Percentiles rank a stretch among this genome's conserved stretches.
These are phyloP conservation scores for Garra rufa DNA, from an alignment of 2,113 vertebrate genomes.

Conservation along the genomic window DNA sequence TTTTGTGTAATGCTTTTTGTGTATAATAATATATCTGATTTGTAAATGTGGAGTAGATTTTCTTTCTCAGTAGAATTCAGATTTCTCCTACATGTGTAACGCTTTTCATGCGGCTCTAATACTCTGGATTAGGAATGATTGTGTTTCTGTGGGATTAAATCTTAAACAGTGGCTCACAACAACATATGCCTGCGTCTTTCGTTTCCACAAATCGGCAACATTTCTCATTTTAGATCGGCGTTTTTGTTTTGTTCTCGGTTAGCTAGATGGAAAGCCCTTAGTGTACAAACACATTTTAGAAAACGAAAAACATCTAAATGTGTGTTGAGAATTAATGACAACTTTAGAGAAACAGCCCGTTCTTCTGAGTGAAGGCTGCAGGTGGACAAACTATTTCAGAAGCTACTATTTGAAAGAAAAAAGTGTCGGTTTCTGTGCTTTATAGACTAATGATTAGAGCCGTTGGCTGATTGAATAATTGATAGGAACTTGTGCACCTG, in stretches of 20 bases:
- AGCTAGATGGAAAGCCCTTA: background rate
- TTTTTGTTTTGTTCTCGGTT: background rate
- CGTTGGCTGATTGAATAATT: slow-evolving; percentile 66
- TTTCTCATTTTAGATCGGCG: background rate
- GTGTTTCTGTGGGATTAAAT: slow-evolving; percentile 46
- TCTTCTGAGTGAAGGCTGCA: background rate
- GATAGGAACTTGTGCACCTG: slow-evolving; percentile 72
- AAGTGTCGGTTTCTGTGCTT: background rate
- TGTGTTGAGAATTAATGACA: background rate
- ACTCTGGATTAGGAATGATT: slow-evolving; percentile 42
- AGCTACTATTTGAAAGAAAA: background rate
- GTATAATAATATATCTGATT: background rate
- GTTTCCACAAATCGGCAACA: background rate
- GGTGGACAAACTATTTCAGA: background rate
- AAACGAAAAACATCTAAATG: background rate
- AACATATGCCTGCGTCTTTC: slow-evolving; percentile 47
- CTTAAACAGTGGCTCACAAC: slow-evolving; percentile 36
- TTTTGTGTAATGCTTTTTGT: background rate
- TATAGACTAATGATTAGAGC: background rate
- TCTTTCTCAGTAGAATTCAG: background rate
- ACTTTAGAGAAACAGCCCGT: background rate
- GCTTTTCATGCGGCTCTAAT: slow-evolving; percentile 9
- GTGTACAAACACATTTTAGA: background rate
- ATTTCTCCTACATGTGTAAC: background rate
- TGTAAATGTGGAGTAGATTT: background rate